Conservation (phyloP, 2,888 invertebrate species). For the Drosophila paramelanica region DNA sequence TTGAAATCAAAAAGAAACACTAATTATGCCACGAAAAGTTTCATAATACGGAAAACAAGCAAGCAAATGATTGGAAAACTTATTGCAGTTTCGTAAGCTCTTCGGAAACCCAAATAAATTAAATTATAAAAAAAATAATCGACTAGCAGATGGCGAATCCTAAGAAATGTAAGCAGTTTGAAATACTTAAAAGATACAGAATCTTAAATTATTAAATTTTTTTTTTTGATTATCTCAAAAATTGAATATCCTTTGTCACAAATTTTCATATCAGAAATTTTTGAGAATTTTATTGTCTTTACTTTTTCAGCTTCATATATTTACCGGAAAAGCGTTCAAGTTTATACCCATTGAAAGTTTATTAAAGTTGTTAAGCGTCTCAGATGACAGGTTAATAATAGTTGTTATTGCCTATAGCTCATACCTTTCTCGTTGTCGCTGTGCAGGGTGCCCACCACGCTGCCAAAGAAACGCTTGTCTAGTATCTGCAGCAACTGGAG, state of each 20-base stretch:
- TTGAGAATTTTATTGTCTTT: not conserved
- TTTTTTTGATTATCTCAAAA: too few species aligned
- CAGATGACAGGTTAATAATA: not conserved
- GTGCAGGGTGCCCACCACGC: constrained; percentile 87
- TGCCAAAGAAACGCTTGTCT: constrained; percentile 97
- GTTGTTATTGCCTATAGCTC: constrained; percentile 69
- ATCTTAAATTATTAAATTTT: too few species aligned
- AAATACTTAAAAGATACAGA: too few species aligned
- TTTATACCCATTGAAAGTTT: constrained; percentile 12
- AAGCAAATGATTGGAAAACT: not conserved
- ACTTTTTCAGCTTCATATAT: not conserved
- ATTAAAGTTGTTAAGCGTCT: constrained; percentile 10
- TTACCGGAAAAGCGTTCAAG: not conserved
- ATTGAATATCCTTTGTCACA: too few species aligned
- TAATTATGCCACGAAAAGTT: not conserved
- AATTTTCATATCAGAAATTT: too few species aligned
- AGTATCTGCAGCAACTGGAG: constrained; percentile 96
- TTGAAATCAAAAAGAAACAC: constrained; percentile 9
- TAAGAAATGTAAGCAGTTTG: too few species aligned
- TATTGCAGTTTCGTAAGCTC: too few species aligned
- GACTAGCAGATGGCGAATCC: too few species aligned
- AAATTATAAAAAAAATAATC: too few species aligned
- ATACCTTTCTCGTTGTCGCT: constrained; percentile 91
- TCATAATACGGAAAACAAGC: not conserved
- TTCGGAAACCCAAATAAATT: too few species aligned